phyloP scores from a whole-genome alignment of 2,888 invertebrate genomes.

The Oscheius onirici region DNA sequence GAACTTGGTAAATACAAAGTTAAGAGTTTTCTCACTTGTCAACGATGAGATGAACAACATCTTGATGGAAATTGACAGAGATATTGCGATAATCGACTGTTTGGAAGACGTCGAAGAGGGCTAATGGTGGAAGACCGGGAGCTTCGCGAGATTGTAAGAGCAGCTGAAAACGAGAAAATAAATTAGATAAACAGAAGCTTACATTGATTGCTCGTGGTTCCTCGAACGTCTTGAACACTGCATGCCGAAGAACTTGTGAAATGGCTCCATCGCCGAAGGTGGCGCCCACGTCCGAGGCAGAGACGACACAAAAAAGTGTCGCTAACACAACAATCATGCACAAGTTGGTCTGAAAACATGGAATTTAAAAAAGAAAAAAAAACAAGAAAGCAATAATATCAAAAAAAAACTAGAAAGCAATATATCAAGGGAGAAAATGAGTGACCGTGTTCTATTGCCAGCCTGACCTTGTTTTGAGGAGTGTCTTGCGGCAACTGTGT shows the following conservation, averaged over 20 bases:
- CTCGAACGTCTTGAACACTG: constrained; percentile 46
- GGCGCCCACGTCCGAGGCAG: constrained; percentile 44
- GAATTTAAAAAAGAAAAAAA: neutral
- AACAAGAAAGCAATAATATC: neutral
- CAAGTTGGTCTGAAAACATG: too few species aligned
- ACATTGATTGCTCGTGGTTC: constrained; percentile 55
- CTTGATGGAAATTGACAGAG: constrained; percentile 51
- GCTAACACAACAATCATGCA: constrained; percentile 13
- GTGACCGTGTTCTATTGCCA: neutral
- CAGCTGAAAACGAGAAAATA: constrained; percentile 42
- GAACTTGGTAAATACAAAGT: constrained; percentile 15
- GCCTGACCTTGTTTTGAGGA: constrained; percentile 31
- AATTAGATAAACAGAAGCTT: constrained; percentile 9
- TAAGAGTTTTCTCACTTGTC: constrained; percentile 36
- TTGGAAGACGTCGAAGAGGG: constrained; percentile 47
- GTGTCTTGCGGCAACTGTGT: constrained; percentile 29
- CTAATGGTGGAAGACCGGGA: constrained; percentile 47
- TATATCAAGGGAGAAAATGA: neutral
- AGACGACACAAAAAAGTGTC: constrained; percentile 17
- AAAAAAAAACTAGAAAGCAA: neutral
- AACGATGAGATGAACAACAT: constrained; percentile 42
- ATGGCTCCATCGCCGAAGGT: constrained; percentile 55
- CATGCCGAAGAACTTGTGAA: constrained; percentile 54
- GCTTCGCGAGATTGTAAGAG: constrained; percentile 48
- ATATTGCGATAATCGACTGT: constrained; percentile 52